Evolutionary conservation across 2,888 invertebrate genomes (phyloP).

Genomic region (Geophilus truncorum): DNA sequence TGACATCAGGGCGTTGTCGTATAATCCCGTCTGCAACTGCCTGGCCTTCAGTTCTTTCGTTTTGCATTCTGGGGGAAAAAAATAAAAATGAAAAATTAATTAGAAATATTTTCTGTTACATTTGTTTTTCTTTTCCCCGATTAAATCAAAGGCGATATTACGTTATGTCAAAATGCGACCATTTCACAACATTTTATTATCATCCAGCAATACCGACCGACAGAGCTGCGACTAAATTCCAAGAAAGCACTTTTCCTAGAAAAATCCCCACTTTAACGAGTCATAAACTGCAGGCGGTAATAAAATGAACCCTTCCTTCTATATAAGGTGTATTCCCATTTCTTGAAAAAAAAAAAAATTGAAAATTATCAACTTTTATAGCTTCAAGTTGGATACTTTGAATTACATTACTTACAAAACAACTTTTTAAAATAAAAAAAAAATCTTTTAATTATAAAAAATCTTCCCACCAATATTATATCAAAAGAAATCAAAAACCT

Average conservation of each 20-base stretch:
- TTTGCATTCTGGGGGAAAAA: not conserved
- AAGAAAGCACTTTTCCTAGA: slow-evolving; percentile 1
- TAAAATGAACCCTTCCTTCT: not conserved
- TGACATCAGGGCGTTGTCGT: slow-evolving; percentile 44
- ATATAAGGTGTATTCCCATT: not conserved
- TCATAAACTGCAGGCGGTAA: not conserved
- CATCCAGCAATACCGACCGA: not conserved
- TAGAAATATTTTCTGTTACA: not conserved
- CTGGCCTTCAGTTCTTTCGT: slow-evolving; percentile 9
- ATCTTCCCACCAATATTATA: not conserved
- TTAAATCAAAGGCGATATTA: not conserved
- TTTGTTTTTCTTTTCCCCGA: not conserved
- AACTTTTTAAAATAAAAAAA: not conserved
- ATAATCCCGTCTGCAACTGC: slow-evolving; percentile 39
- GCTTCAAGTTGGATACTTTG: not conserved
- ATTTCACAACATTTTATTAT: not conserved
- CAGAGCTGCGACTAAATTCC: not conserved
- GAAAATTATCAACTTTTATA: not conserved
- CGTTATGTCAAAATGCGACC: not conserved
- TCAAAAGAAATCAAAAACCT: not conserved
- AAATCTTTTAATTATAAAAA: not conserved
- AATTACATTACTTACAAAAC: not conserved
- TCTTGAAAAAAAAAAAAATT: not conserved
- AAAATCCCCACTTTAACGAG: slow-evolving; percentile 2
- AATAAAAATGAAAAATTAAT: not conserved